Conservation (phyloP, 2,113 vertebrate species). For the Eolophus roseicapilla region DNA sequence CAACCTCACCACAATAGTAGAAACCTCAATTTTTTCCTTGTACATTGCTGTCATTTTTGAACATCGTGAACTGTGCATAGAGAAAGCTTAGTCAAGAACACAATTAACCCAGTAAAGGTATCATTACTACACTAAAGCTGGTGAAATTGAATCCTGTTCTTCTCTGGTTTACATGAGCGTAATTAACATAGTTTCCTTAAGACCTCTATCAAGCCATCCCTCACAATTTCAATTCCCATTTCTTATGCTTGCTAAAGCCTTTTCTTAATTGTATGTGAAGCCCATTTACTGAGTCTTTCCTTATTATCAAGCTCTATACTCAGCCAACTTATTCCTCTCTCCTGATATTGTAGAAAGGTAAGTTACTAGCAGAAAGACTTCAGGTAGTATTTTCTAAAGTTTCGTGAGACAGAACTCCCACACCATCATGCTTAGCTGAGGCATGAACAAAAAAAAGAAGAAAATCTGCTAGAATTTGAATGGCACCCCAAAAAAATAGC, state of each 20-base stretch:
- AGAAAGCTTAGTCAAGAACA: background rate
- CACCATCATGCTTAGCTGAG: background rate
- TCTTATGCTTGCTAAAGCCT: background rate
- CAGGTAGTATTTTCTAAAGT: background rate
- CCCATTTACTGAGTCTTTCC: background rate
- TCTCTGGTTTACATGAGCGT: background rate
- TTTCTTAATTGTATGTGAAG: background rate
- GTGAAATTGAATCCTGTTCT: background rate
- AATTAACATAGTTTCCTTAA: background rate
- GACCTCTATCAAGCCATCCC: background rate
- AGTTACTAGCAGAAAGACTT: background rate
- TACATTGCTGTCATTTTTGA: background rate
- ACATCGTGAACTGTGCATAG: background rate
- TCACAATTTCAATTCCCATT: background rate
- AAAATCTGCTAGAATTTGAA: background rate
- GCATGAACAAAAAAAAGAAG: background rate
- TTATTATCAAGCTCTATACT: background rate
- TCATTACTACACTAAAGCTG: background rate
- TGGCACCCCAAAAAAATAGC: background rate
- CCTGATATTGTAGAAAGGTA: background rate
- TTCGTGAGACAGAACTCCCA: background rate
- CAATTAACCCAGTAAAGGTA: background rate
- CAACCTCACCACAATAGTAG: background rate
- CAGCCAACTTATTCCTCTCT: background rate
- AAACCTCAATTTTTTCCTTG: background rate